These are phyloP conservation scores for Hypomecis punctinalis DNA, from an alignment of 2,888 invertebrate genomes.

Conservation along the genomic window DNA sequence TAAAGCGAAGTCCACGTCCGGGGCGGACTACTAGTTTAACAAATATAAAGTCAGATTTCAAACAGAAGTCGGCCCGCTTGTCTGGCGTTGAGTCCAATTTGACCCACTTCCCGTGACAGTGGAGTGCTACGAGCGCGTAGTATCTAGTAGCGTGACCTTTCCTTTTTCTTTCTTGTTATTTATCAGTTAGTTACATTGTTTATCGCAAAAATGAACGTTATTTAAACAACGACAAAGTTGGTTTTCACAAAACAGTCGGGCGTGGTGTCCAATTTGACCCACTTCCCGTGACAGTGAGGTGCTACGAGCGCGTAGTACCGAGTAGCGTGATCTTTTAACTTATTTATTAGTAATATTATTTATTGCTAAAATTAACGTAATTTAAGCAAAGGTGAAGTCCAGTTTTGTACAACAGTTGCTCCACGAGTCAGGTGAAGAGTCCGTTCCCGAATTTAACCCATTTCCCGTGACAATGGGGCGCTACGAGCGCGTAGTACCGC, in stretches of 20 bases:
- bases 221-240: background rate
- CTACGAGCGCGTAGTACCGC: background rate
- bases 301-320: background rate
- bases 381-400: too few species aligned
- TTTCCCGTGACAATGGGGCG: background rate
- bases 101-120: background rate
- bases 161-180: too few species aligned
- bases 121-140: background rate
- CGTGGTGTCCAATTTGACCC: background rate
- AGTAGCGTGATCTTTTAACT: background rate
- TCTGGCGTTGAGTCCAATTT: too few species aligned
- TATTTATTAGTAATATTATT: too few species aligned
- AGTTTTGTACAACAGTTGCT: too few species aligned
- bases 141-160: background rate
- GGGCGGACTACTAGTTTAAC: too few species aligned
- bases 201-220: background rate
- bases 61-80: too few species aligned
- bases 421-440: slow-evolving; percentile 60
- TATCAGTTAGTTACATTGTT: background rate
- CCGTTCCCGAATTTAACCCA: slow-evolving; percentile 51
- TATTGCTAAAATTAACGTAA: too few species aligned
- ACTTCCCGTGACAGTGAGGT: background rate
- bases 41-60: too few species aligned
- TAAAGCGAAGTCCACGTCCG: too few species aligned
- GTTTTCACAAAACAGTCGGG: background rate